These are phyloP conservation scores for Pecten maximus DNA, from an alignment of 2,888 invertebrate genomes.

Conservation along the genomic window DNA sequence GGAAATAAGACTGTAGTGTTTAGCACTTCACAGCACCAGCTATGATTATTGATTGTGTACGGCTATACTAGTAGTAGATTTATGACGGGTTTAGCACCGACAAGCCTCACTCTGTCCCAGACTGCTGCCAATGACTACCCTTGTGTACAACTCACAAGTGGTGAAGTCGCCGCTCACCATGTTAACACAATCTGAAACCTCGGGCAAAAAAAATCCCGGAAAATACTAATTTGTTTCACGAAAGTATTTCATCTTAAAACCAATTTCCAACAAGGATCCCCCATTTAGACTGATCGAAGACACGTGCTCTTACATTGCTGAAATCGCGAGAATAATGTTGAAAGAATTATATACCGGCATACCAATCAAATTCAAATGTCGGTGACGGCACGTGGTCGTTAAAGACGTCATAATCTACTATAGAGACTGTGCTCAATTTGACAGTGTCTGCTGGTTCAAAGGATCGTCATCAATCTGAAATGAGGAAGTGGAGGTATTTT, in stretches of 20 bases:
- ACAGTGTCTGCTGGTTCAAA: not conserved
- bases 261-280: slow-evolving; percentile 20
- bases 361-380: slow-evolving; percentile 19
- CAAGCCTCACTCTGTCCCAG: not conserved
- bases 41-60: not conserved
- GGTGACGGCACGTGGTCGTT: not conserved
- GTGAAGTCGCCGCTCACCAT: not conserved
- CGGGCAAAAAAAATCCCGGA: slow-evolving; percentile 11
- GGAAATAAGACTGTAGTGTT: not conserved
- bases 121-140: slow-evolving; percentile 1
- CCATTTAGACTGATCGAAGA: not conserved
- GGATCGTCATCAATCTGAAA: slow-evolving; percentile 14
- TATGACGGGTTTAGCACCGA: slow-evolving; percentile 18
- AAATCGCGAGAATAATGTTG: not conserved
- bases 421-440: not conserved
- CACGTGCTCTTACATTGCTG: not conserved
- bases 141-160: not conserved
- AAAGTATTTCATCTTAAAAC: slow-evolving; percentile 27
- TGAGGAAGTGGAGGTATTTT: not conserved
- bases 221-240: slow-evolving; percentile 26
- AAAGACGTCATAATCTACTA: not conserved
- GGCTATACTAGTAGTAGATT: not conserved
- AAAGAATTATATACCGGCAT: not conserved
- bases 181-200: not conserved
- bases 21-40: not conserved